Evolutionary conservation across 92 coral and sea anemone genomes (phyloP), one percentile per base, ranked within the genome.

Genomic region (Epizoanthus fatuus): DNA sequence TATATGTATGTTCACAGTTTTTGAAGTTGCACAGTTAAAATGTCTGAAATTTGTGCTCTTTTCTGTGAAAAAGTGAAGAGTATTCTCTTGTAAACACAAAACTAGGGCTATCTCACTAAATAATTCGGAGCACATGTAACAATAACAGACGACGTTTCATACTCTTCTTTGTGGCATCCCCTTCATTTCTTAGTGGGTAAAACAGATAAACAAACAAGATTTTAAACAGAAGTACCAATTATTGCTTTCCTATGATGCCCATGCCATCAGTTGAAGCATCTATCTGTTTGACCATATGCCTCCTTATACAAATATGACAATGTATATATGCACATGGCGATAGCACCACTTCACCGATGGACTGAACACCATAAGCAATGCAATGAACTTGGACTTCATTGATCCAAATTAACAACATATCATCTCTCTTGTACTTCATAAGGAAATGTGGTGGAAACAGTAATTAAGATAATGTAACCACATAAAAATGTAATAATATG

Each of bases 261-360:
- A 68, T 38, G 74, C 74, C 74, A 68, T 68, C 74, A 68, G 74
- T 38, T 68, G 44, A 68, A 68, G 52, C 74, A 68, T 40, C 74
- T 68, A 68, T 68, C 22, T 68, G 74, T 68, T 40, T 68, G 53
- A 68, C 74, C 74, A 68, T 68, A 45, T 68, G n/a, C 74, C 74
- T 68, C 74, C 74, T 2, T 68, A 68, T 68, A 40, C 74, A 68
- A 29, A 39, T 68, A 40, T 42, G 8, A 68, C 2, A 3, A 66
- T 67, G 74, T 16, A 44, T 69, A 38, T 42, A 69, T 68, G 72
- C 5, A 66, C 72, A 66, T 19, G 44, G 70, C 70, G 44, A 64
- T n/a, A n/a, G n/a, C 74, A 2, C 74, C 74, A 69, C 74, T 69
- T 69, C 53, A 69, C 25, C 3, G 53, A 40, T 69, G 74, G 74